Evolutionary conservation across 2,888 invertebrate species (phyloP), one percentile per base, ranked within the genome.

Genomic region (Rhingia campestris): DNA sequence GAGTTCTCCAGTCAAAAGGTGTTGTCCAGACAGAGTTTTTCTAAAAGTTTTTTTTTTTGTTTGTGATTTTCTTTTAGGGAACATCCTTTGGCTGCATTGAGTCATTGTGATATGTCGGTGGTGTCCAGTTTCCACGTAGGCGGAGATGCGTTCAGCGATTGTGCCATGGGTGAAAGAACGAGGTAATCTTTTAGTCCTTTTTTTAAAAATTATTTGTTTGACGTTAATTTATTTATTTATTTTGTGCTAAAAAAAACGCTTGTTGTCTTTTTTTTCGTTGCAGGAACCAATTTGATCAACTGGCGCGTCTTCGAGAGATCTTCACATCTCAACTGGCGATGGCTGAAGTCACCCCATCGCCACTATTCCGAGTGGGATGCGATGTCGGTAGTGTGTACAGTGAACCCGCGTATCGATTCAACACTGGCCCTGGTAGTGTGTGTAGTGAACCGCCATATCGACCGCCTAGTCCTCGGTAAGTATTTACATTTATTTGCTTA

Each of bases 61-160:
- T 74, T 41, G 6, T 81, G 22, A 39, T 47, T 4, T 59, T 6
- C 0, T 80, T 81, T 91, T 67, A 94, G 95, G 85, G 96, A 96
- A 89, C 97, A 98, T 93, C 97, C 97, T 0, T 92, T 98, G 61
- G 93, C 97, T 87, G 96, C 97, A 87, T 93, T 98, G 49, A 97
- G 97, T 88, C 96, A 97, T 92, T 97, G 97, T 92, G 97, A 97
- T 91, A 93, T 98, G 86, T 97, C 97, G 5, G 95, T 97, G 22
- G 96, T 97, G 6, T 97, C 97, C 39, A 97, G 97, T 53, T 97
- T 97, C 88, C 90, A 92, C 88, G 90, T 89, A 88, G 91, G 90
- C 87, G 91, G 91, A 85, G 92, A 92, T 88, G 91, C 91, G 86
- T 91, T 91, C 67, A 91, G 91, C 88, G 92, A 91, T 86, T 92